These are phyloP conservation scores for Ophion slaviceki DNA, from an alignment of 2,888 invertebrate species.

Conservation along the genomic window DNA sequence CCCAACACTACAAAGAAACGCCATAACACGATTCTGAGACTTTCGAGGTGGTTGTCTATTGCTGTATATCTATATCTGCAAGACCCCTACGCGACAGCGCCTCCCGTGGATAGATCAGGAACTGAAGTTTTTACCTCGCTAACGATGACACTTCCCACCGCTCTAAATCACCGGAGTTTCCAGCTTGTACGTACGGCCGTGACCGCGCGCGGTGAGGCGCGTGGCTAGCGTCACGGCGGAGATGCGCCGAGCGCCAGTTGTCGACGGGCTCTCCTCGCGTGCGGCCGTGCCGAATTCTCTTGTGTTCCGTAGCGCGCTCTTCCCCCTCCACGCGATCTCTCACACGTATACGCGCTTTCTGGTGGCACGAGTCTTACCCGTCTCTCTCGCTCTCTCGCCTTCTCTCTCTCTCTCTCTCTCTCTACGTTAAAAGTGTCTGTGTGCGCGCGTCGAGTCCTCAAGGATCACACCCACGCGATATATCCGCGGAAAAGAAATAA, in stretches of 20 bases:
- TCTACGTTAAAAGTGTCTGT: constrained; percentile 15
- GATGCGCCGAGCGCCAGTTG: constrained; percentile 73
- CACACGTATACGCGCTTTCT: constrained; percentile 20
- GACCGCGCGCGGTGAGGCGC: not conserved
- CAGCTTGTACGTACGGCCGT: not conserved
- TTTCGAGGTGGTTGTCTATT: no score
- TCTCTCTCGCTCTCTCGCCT: not conserved
- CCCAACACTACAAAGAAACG: no score
- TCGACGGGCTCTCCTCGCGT: constrained; percentile 78
- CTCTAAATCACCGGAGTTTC: no score
- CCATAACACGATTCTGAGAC: no score
- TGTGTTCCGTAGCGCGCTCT: constrained; percentile 55
- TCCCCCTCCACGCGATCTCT: constrained; percentile 25
- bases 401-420: no score
- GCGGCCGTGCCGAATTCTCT: constrained; percentile 71
- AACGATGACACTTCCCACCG: no score
- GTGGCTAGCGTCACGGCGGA: not conserved
- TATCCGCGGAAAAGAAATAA: constrained; percentile 7
- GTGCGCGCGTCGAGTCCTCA: constrained; percentile 12
- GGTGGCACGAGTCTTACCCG: not conserved
- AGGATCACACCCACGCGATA: constrained; percentile 31
- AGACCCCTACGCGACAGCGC: no score
- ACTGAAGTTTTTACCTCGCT: no score
- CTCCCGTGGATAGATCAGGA: no score
- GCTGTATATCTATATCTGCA: no score